Base-by-base conservation (phyloP, 2,888 invertebrate genomes). In the Acanthosoma haemorrhoidale region DNA sequence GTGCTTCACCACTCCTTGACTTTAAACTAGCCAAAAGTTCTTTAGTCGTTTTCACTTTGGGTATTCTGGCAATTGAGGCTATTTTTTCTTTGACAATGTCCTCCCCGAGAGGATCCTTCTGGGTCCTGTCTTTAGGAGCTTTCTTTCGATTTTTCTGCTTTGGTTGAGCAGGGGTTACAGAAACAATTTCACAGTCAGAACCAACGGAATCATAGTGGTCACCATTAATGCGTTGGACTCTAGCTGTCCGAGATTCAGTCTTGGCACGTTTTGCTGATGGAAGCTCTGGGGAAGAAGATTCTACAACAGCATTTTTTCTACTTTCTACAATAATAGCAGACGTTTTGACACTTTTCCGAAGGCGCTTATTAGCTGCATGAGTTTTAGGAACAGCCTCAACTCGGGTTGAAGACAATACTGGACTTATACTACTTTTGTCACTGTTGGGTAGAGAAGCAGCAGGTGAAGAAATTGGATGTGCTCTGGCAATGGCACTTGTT, bases 11-110 rank as follows among this genome's bases (percentile, higher is more conserved):
- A 61, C 72, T 72, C 57, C 73, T 73, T 15, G 74, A 74, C 63
- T 73, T 75, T 51, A 76, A 73, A 39, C 74, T 75, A 34, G 76
- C 90, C 71, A 93, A 82, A 69, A 94, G 81, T 79, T 94, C 91
- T 78, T 90, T 88, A 0, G 93, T 94, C 29, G 89, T 90, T 80
- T 89, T 89, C 59, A 89, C 83, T 77, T 86, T 85, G 18, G 86
- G 85, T 77, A 85, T 84, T 57, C 86, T 80, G 29, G 83, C 82
- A 73, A 84, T 84, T 74, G 85, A 84, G 43, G 85, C 85, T 76
- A 86, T 80, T 77, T 86, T 86, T 74, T 82, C 83, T 34, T 81
- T 82, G 73, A 84, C 81, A 16, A 82, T 82, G 74, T 85, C 84
- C 75, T 85, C 84, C 0, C 73, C 71, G n/a, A 68, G 61, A 70